Conservation (phyloP, 2,113 vertebrate genomes). For the Columba livia region DNA sequence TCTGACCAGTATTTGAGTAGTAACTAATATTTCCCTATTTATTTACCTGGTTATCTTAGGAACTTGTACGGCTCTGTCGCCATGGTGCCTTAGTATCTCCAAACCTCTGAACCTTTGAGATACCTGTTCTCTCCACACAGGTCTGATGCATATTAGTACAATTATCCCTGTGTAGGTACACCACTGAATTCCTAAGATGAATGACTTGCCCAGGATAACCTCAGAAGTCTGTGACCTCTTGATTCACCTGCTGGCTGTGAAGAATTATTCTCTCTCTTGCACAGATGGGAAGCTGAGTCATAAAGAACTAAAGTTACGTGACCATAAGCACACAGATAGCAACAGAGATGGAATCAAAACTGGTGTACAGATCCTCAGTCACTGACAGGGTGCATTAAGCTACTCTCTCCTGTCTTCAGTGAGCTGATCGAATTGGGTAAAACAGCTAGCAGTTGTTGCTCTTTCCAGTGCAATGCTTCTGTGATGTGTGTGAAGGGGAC, state of each 20-base stretch:
- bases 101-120: neutral
- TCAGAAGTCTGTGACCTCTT: neutral
- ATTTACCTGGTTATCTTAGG: neutral
- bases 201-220: neutral
- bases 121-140: neutral
- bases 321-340: neutral
- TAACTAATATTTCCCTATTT: neutral
- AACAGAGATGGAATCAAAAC: neutral
- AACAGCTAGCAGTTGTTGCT: neutral
- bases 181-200: neutral
- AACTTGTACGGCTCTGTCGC: neutral
- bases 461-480: neutral
- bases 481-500: neutral
- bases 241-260: conserved; percentile 1
- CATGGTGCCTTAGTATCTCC: neutral
- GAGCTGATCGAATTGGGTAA: neutral
- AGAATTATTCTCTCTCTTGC: neutral
- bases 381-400: neutral
- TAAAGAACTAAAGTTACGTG: neutral
- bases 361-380: neutral
- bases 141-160: neutral
- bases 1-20: neutral
- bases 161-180: neutral
- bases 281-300: conserved; percentile 9
- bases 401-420: neutral